A percentile compares a stretch with the other conserved stretches of the same genome.
These are phyloP conservation scores for Puntigrus tetrazona DNA, from an alignment of 2,113 vertebrate genomes.

Conservation along the genomic window DNA sequence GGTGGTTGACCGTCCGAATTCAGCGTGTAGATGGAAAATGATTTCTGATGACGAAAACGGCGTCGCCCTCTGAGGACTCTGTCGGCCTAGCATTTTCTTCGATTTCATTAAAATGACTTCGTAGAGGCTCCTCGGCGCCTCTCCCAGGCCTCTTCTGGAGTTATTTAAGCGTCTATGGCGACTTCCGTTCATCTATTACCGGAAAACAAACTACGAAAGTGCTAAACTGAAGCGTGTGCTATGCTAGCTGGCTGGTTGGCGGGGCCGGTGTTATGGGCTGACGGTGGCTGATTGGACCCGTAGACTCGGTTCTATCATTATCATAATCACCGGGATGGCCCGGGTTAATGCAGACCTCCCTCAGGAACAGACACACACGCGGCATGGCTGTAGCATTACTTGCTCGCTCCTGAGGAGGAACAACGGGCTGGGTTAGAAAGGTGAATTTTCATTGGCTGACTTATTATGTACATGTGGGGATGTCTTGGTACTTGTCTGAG, in stretches of 20 bases:
- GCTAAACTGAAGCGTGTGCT: not conserved
- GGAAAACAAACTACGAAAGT: not conserved
- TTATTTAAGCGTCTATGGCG: not conserved
- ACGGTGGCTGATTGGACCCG: slow-evolving; percentile 37
- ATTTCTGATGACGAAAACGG: slow-evolving; percentile 40
- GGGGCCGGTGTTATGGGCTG: slow-evolving; percentile 13
- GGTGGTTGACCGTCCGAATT: slow-evolving; percentile 11
- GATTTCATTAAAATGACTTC: slow-evolving; percentile 24
- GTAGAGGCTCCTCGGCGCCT: not conserved
- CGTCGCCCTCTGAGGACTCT: not conserved
- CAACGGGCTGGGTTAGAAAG: not conserved
- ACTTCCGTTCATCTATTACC: slow-evolving; percentile 16
- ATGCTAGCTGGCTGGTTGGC: not conserved
- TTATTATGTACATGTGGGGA: not conserved
- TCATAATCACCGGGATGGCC: slow-evolving; percentile 39
- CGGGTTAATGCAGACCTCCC: slow-evolving; percentile 42
- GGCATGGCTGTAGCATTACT: slow-evolving; percentile 38
- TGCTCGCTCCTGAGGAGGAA: slow-evolving; percentile 1
- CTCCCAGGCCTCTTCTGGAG: not conserved
- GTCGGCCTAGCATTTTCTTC: not conserved
- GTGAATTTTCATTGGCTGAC: not conserved
- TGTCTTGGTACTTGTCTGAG: not conserved
- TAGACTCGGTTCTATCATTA: slow-evolving; percentile 45
- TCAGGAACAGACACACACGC: slow-evolving; percentile 21
- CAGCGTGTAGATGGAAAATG: slow-evolving; percentile 28